phyloP scores from a whole-genome alignment of 2,797 vertebrate species.

The Clarias laeviceps region DNA sequence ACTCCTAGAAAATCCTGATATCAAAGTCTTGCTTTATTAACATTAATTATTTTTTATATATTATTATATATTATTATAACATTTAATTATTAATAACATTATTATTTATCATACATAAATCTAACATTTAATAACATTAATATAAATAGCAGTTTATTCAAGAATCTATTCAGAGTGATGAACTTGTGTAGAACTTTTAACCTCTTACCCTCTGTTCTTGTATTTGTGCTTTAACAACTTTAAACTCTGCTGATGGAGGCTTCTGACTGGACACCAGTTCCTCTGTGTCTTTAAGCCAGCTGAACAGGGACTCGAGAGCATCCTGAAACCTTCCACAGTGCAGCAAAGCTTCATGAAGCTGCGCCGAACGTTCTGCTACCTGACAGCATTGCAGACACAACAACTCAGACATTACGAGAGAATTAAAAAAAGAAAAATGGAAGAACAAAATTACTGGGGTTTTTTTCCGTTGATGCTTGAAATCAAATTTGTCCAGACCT shows the following conservation, averaged over 20 bases:
- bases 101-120: no score
- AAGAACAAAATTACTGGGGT: neutral
- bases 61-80: no score
- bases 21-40: neutral
- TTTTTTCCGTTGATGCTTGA: neutral
- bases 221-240: conserved; percentile 99
- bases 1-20: neutral
- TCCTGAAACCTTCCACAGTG: conserved; percentile 98
- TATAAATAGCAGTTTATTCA: neutral
- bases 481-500: conserved; percentile 73
- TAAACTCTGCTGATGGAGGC: conserved; percentile 94
- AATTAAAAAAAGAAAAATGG: neutral
- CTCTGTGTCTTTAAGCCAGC: conserved; percentile 96
- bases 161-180: neutral
- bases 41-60: no score
- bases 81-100: no score
- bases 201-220: conserved; percentile 94
- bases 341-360: conserved; percentile 95
- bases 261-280: conserved; percentile 97
- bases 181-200: neutral
- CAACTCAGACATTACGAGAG: conserved; percentile 3
- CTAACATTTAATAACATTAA: neutral
- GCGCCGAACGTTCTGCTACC: conserved; percentile 93
- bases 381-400: conserved; percentile 57
- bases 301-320: conserved; percentile 94